phyloP scores from a whole-genome alignment of 2,113 vertebrate genomes.

The Dasyprocta punctata region DNA sequence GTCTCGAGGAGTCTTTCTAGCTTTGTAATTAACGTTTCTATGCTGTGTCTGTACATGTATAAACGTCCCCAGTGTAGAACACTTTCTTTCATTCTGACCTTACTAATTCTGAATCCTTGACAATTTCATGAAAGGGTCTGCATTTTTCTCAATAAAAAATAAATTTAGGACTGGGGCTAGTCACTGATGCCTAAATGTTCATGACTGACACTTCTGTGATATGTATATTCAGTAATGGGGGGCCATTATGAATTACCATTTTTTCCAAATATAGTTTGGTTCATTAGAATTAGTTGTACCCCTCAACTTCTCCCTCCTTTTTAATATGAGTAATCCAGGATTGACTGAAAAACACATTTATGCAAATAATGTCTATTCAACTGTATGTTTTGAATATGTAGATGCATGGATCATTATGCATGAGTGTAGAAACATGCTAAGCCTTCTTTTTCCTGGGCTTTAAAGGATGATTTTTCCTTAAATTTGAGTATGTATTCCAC shows the following conservation, averaged over 20 bases:
- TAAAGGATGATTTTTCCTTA: conserved; percentile 25
- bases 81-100: conserved; percentile 42
- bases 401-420: neutral
- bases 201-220: neutral
- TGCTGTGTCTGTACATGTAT: neutral
- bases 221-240: neutral
- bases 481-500: conserved; percentile 33
- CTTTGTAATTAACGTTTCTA: neutral
- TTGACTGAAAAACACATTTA: conserved; percentile 3
- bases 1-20: conserved; percentile 13
- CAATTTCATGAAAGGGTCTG: conserved; percentile 30
- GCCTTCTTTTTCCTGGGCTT: conserved; percentile 45
- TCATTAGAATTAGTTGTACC: conserved; percentile 43
- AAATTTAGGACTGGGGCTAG: neutral
- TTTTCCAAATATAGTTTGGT: conserved; percentile 16
- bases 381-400: conserved; percentile 34
- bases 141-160: conserved; percentile 47
- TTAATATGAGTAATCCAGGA: conserved; percentile 57
- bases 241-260: neutral
- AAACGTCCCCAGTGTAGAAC: neutral
- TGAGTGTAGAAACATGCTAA: conserved; percentile 20
- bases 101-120: conserved; percentile 41
- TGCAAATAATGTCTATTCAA: conserved; percentile 29
- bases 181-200: conserved; percentile 31
- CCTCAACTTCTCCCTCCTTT: neutral